phyloP scores from a whole-genome alignment of 2,113 vertebrate species.

The Propithecus coquereli region DNA sequence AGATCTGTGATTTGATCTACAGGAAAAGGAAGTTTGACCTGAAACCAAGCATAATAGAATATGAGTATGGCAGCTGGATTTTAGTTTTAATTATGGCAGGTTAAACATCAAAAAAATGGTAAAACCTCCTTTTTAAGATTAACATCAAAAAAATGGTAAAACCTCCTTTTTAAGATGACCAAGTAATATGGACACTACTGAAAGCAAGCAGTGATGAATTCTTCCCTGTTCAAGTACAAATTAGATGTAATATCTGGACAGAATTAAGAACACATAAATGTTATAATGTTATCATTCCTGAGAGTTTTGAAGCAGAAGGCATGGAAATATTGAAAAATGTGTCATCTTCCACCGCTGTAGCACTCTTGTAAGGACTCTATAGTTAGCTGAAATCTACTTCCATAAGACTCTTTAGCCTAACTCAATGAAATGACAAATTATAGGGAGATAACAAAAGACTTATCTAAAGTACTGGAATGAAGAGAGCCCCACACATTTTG shows the following conservation, averaged over 20 bases:
- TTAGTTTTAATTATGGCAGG: neutral
- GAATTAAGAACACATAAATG: neutral
- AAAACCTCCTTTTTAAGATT: neutral
- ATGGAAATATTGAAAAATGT: neutral
- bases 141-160: neutral
- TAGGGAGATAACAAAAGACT: neutral
- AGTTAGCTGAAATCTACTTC: neutral
- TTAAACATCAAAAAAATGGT: neutral
- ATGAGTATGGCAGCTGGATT: neutral
- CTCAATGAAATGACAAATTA: neutral
- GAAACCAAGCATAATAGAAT: conserved; percentile 68
- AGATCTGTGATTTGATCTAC: conserved; percentile 99
- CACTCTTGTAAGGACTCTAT: neutral
- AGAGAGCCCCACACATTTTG: neutral
- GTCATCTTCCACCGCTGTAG: neutral
- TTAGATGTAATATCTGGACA: neutral
- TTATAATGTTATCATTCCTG: neutral
- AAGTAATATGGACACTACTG: neutral
- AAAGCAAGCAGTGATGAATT: conserved; percentile 9
- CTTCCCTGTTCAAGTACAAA: conserved; percentile 23
- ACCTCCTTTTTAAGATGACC: neutral
- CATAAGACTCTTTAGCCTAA: neutral
- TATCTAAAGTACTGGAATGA: neutral
- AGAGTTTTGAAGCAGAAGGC: conserved; percentile 1
- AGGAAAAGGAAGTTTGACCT: conserved; percentile 99